phyloP scores from a whole-genome alignment of 2,113 vertebrate species.

The Fregata magnificens region DNA sequence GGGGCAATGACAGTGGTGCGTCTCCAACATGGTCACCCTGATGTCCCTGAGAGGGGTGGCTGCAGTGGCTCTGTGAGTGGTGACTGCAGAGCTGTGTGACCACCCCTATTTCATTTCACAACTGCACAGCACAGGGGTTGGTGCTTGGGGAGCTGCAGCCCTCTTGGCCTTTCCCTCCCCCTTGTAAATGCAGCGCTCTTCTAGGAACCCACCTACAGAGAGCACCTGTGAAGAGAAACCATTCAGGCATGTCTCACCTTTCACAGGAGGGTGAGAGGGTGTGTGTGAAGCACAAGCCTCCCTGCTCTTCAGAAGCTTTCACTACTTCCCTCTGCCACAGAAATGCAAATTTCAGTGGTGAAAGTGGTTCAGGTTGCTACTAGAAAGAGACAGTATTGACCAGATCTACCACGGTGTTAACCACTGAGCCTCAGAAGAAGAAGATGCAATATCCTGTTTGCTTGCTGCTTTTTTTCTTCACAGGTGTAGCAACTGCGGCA shows the following conservation, averaged over 20 bases:
- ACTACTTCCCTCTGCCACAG: background rate
- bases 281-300: background rate
- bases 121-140: background rate
- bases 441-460: background rate
- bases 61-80: background rate
- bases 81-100: background rate
- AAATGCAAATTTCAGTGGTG: background rate
- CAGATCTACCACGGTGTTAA: rapidly evolving
- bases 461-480: background rate
- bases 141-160: background rate
- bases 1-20: background rate
- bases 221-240: background rate
- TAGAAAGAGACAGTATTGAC: background rate
- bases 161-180: background rate
- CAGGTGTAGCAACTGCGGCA: background rate
- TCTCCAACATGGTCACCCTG: background rate
- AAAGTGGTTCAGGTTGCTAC: background rate
- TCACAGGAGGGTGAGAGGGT: background rate
- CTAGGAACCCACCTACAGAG: background rate
- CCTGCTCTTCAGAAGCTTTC: background rate
- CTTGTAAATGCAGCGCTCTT: background rate
- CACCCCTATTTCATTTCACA: background rate
- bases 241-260: background rate
- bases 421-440: background rate
- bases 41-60: background rate